Base-by-base conservation (phyloP, 2,888 invertebrate genomes). In the Eucriotettix oculatus region DNA sequence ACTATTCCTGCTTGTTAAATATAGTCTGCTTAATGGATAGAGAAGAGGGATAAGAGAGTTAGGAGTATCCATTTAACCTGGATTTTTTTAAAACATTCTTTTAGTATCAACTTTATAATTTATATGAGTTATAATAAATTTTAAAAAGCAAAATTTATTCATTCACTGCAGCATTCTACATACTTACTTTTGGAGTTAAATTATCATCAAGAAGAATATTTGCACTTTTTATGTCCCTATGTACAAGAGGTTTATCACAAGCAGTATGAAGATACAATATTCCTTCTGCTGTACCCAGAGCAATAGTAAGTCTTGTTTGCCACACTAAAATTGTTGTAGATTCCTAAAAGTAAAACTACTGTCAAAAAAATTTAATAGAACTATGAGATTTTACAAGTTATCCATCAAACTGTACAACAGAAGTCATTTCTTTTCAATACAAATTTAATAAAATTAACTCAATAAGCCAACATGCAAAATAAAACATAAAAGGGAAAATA, bases 221-320 rank as follows among this genome's bases (percentile, higher is more conserved):
- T 1, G 87, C 86, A 69, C 84, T 84, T 73, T 89, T 90, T 2
- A 90, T 81, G 74, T 90, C 88, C 54, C 88, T 77, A 72, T 90
- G 89, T 61, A 89, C 80, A 55, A 86, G 77, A 57, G 85, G 83
- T 58, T 75, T 76, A 66, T 77, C 78, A 56, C 71, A 69, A 29
- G 78, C 78, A 60, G 81, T 78, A 68, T 85, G 89, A 57, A 90
- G 76, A 71, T 86, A 84, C 62, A 79, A 77, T 42, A 89, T 73
- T 0, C 85, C 89, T 67, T 78, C 78, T 10, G 86, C 82, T 41
- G 84, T 80, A 10, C 85, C 87, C 57, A 75, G 68, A 65, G 85
- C 79, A 61, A 89, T 83, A 52, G 74, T 71, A 12, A 86, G 67
- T 66, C 89, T 76, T 62, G 78, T 75, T 54, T 69, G 69, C 79